Evolutionary conservation across 2,888 invertebrate species (phyloP), one percentile per base, ranked within the genome.

Genomic region (Horisme vitalbata): DNA sequence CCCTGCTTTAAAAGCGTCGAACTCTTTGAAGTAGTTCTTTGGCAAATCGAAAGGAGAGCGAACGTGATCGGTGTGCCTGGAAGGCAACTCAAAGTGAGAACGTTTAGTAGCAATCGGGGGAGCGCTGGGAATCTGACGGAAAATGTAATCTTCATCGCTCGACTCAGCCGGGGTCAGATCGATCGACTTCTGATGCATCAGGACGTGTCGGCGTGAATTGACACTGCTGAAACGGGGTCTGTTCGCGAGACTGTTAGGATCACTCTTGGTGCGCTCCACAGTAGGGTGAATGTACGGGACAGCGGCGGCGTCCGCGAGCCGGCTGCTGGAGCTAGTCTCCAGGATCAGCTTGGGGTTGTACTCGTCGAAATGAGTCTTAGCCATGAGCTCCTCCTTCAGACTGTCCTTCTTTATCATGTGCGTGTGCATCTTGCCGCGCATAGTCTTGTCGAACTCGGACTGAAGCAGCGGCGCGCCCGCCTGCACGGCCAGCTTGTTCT

Each of bases 111-210:
- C 94, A 10, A 94, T 91, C 0, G 91, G 93, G 0, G 93, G 94
- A 12, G 94, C 94, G 69, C 94, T 94, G 0, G 93, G 93, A 61
- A 95, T 94, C 82, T 94, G 94, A 51, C 93, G 93, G 65, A 94
- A 94, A 11, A 94, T 92, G 64, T 94, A 94, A 75, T 95, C 95
- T 72, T 95, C 95, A 65, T 96, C 95, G 49, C 95, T 95, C 0
- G 95, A 95, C 77, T 95, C 96, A 0, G 95, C 95, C 3, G 95
- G 95, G 1, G 96, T 95, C 15, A 96, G 80, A 68, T 96, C 96
- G 47, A 96, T 95, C 0, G 95, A 95, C 70, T 96, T 95, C 65
- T 96, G 96, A 78, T 96, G 96, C 93, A 94, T 96, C 13, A 96
- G 75, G 15, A 95, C 92, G 77, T 95, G 93, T 10, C 95, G 91